Conservation (phyloP, 2,888 invertebrate species). For the Chymomyza amoena region DNA sequence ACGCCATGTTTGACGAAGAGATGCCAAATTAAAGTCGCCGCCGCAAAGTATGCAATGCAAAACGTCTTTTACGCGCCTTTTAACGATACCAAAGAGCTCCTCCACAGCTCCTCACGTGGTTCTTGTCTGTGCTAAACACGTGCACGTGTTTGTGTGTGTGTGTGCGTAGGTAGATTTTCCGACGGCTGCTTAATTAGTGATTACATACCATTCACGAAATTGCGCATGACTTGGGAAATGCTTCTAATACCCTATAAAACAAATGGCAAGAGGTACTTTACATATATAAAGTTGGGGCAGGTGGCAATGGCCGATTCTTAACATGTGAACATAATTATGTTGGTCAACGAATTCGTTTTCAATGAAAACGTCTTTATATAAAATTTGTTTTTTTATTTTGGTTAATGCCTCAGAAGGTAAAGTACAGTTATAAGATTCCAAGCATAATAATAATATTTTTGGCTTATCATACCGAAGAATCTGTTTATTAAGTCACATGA, state of each 20-base stretch:
- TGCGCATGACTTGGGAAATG: not conserved
- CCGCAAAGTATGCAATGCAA: constrained; percentile 44
- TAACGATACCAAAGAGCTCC: not conserved
- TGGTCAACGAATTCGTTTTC: too few relatives aligned
- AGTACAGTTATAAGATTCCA: too few relatives aligned
- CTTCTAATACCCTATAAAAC: not conserved
- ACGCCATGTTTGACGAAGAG: not conserved
- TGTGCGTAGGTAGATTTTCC: not conserved
- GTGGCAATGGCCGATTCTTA: too few relatives aligned
- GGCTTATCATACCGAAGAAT: too few relatives aligned
- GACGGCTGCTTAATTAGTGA: constrained; percentile 14
- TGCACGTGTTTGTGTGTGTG: not conserved
- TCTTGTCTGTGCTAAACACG: not conserved
- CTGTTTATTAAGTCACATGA: too few relatives aligned
- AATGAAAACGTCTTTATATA: too few relatives aligned
- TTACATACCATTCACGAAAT: not conserved
- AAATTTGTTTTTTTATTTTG: too few relatives aligned
- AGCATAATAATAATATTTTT: too few relatives aligned
- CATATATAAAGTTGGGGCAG: too few relatives aligned
- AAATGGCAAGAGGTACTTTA: not conserved
- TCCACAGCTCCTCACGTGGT: not conserved
- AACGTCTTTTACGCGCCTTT: constrained; percentile 28
- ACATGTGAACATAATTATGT: too few relatives aligned
- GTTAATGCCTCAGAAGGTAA: too few relatives aligned
- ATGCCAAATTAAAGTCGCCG: constrained; percentile 8